These are phyloP conservation scores for Pithys albifrons DNA, from an alignment of 2,113 vertebrate genomes.

Conservation along the genomic window DNA sequence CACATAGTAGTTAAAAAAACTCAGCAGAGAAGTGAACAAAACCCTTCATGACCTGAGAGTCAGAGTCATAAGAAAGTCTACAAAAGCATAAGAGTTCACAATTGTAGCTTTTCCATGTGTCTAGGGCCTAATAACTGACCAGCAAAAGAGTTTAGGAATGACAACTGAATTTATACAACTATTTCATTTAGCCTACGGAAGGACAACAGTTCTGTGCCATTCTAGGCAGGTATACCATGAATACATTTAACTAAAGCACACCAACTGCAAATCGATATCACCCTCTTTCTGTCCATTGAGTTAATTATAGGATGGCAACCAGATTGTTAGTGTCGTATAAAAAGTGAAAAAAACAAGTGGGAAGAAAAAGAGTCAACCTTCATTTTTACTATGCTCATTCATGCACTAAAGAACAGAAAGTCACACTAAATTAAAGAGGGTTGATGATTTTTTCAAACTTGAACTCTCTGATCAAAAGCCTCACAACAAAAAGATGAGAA, in stretches of 20 bases:
- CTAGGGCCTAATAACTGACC: not conserved
- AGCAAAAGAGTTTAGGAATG: not conserved
- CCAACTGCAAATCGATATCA: not conserved
- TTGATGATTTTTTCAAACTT: not conserved
- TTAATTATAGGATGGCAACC: not conserved
- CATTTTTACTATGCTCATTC: not conserved
- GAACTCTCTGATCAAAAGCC: not conserved
- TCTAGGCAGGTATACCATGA: rapidly evolving
- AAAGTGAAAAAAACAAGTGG: not conserved
- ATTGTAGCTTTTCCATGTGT: not conserved
- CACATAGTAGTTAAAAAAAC: not conserved
- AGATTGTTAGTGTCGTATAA: not conserved
- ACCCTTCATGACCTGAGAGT: not conserved
- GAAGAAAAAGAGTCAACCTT: not conserved
- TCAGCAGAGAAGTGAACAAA: not conserved
- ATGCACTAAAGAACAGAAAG: not conserved
- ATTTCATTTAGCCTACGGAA: not conserved
- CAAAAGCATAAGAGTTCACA: not conserved
- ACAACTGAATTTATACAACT: not conserved
- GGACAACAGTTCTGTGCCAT: not conserved
- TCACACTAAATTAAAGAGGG: not conserved
- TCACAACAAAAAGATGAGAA: not conserved
- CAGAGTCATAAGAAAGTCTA: not conserved
- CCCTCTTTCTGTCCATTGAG: not conserved
- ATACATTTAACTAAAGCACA: not conserved